Percentiles rank a stretch among this genome's conserved stretches.
These are phyloP conservation scores for Sycophaga agraensis DNA, from an alignment of 1,140 invertebrate genomes.

Conservation along the genomic window DNA sequence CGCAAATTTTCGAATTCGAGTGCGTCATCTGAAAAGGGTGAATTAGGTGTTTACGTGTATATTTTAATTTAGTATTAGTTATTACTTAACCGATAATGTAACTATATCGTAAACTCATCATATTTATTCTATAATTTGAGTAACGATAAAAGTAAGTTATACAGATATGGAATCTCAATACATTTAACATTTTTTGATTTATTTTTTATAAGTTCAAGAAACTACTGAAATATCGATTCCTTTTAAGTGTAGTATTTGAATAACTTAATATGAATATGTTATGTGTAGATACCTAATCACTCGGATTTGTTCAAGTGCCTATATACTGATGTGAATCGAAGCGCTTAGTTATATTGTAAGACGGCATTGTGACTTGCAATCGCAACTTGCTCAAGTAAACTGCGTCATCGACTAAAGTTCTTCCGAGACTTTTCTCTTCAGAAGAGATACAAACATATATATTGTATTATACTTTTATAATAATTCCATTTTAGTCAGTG, in stretches of 20 bases:
- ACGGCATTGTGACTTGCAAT: constrained; percentile 5
- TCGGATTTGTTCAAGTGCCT: constrained; percentile 21
- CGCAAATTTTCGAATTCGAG: constrained; percentile 3
- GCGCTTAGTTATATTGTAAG: constrained; percentile 8
- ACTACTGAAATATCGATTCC: too few species aligned
- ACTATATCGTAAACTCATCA: too few species aligned
- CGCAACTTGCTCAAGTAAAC: neutral
- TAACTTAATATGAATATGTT: too few species aligned
- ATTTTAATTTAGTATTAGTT: neutral
- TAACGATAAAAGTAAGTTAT: too few species aligned
- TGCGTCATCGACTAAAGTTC: neutral
- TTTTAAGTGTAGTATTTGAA: too few species aligned
- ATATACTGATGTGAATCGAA: neutral
- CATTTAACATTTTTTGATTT: too few species aligned
- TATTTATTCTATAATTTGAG: too few species aligned
- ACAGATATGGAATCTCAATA: too few species aligned
- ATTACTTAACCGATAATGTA: too few species aligned
- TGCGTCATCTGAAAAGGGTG: neutral
- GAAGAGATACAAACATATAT: neutral
- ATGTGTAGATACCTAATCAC: constrained; percentile 15
- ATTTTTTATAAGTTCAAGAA: too few species aligned
- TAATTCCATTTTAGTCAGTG: neutral
- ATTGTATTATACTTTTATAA: constrained; percentile 1
- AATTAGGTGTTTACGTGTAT: neutral
- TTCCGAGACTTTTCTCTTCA: neutral